phyloP scores from a whole-genome alignment of 1,140 invertebrate genomes.

The Drosophila serrata region DNA sequence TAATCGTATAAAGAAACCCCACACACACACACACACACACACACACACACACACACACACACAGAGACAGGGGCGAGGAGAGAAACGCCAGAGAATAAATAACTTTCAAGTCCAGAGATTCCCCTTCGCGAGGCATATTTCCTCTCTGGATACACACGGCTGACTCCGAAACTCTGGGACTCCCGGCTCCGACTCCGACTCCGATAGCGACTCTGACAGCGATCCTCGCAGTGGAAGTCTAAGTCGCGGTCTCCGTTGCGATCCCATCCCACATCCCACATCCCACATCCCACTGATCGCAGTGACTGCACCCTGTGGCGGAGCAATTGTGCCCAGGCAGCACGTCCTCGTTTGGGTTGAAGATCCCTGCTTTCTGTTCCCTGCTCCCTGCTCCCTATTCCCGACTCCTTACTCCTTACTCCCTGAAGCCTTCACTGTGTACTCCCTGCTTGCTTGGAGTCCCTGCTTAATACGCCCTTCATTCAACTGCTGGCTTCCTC shows the following conservation, averaged over 20 bases:
- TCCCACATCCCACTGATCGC: conserved; percentile 19
- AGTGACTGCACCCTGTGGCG: conserved; percentile 76
- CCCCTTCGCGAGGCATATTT: conserved; percentile 46
- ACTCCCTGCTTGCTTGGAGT: background rate
- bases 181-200: background rate
- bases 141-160: conserved; percentile 74
- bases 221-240: conserved; percentile 25
- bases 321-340: conserved; percentile 67
- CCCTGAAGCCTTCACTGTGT: too few relatives aligned
- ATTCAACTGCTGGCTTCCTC: conserved; percentile 3
- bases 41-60: too few relatives aligned
- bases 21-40: too few relatives aligned
- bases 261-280: conserved; percentile 28
- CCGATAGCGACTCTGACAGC: conserved; percentile 18
- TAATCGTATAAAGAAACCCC: background rate
- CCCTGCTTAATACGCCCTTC: conserved; percentile 7
- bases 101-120: conserved; percentile 60
- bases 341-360: conserved; percentile 71
- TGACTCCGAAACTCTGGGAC: conserved; percentile 48
- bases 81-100: conserved; percentile 72
- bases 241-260: background rate
- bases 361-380: conserved; percentile 26
- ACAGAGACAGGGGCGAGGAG: background rate
- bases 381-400: background rate
- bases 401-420: too few relatives aligned